phyloP scores from a whole-genome alignment of 2,113 vertebrate genomes.

The Salvelinus fontinalis region DNA sequence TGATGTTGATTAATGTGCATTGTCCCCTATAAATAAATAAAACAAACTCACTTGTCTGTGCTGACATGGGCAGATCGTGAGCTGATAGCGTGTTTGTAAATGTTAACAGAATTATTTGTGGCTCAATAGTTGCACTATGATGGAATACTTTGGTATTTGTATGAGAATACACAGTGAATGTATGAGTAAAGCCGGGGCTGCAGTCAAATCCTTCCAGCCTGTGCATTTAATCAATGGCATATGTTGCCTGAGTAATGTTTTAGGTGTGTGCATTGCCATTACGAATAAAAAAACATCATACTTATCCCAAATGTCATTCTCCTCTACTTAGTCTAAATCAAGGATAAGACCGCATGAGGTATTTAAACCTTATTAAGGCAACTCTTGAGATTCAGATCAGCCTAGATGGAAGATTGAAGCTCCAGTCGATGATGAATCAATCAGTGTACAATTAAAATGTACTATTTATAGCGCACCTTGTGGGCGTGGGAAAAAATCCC shows the following conservation, averaged over 20 bases:
- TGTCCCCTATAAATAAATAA: background rate
- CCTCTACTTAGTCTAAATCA: background rate
- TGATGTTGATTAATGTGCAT: no score
- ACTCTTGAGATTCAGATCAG: no score
- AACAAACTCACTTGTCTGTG: conserved; percentile 20
- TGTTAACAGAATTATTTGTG: conserved; percentile 54
- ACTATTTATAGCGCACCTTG: no score
- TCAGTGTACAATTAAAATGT: no score
- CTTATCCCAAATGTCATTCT: background rate
- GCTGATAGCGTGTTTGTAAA: conserved; percentile 55
- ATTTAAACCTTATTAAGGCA: no score
- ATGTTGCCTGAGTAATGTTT: conserved; percentile 3
- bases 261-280: conserved; percentile 13
- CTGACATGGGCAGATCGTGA: conserved; percentile 53
- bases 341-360: background rate
- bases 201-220: background rate
- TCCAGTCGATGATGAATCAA: background rate
- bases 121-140: conserved; percentile 38
- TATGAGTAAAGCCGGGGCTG: conserved; percentile 10
- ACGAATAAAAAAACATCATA: conserved; percentile 18
- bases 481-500: no score
- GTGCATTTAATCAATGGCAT: conserved; percentile 9
- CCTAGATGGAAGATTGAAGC: background rate
- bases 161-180: background rate
- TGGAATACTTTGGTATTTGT: conserved; percentile 22